phyloP scores from a whole-genome alignment of 2,797 vertebrate species.

The Stomatorhinus walkeri region DNA sequence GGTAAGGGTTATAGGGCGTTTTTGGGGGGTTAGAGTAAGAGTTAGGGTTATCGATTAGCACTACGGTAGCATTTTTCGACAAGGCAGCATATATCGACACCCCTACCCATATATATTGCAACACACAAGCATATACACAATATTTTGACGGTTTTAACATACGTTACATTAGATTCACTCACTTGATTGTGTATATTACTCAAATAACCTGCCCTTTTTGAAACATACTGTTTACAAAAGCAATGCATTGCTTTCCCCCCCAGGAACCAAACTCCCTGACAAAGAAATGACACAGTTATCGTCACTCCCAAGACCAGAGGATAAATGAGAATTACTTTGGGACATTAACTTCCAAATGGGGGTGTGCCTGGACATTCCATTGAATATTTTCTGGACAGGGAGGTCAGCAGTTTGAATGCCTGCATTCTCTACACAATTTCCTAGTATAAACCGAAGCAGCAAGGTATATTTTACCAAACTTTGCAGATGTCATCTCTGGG shows the following conservation, averaged over 20 bases:
- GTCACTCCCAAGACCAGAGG: background rate
- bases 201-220: background rate
- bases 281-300: background rate
- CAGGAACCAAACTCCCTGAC: background rate
- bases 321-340: background rate
- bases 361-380: background rate
- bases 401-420: background rate
- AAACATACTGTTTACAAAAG: background rate
- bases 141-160: background rate
- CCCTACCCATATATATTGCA: background rate
- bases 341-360: background rate
- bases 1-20: too few relatives aligned
- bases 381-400: background rate
- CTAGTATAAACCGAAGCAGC: background rate
- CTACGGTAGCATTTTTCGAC: too few relatives aligned
- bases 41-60: too few relatives aligned
- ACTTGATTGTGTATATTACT: background rate
- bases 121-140: background rate
- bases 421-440: background rate
- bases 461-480: background rate
- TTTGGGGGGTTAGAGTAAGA: too few relatives aligned
- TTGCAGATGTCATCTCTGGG: background rate
- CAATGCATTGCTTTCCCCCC: background rate
- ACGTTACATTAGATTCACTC: background rate
- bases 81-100: too few relatives aligned